Conservation (phyloP, 1,140 invertebrate species). For the Galendromus occidentalis region DNA sequence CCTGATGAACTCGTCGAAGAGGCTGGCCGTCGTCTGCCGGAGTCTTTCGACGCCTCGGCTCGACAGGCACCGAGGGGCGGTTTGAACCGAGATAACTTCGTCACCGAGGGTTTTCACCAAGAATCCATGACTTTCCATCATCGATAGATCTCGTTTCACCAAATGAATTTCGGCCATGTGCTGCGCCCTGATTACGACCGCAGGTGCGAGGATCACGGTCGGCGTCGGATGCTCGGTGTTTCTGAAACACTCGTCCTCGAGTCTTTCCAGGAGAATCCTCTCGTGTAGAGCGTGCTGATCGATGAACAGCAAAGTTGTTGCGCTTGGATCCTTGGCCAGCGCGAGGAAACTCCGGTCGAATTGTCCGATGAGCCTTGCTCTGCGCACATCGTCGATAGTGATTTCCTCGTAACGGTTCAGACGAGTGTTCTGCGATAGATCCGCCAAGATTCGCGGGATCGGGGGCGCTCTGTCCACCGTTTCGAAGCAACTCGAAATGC, state of each 20-base stretch:
- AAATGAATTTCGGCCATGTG: not conserved
- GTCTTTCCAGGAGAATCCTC: not conserved
- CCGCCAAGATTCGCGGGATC: no score
- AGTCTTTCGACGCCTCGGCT: not conserved
- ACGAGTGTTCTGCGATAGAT: no score
- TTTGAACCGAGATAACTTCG: not conserved
- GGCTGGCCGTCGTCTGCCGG: not conserved
- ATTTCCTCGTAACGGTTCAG: no score
- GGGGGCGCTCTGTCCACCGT: no score
- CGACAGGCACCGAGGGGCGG: not conserved
- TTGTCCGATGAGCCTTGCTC: not conserved
- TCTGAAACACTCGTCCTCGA: not conserved
- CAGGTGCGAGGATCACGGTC: not conserved
- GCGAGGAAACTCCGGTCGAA: not conserved
- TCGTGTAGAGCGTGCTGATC: conserved; percentile 3
- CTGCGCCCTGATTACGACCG: not conserved
- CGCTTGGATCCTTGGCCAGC: not conserved
- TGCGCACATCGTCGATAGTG: no score
- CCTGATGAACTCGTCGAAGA: not conserved
- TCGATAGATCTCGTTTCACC: not conserved
- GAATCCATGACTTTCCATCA: not conserved
- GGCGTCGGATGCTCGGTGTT: no score
- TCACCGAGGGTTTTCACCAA: not conserved
- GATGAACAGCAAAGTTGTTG: not conserved
- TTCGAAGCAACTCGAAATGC: no score